Base-by-base conservation (phyloP, 2,113 vertebrate species). In the Corythoichthys intestinalis region DNA sequence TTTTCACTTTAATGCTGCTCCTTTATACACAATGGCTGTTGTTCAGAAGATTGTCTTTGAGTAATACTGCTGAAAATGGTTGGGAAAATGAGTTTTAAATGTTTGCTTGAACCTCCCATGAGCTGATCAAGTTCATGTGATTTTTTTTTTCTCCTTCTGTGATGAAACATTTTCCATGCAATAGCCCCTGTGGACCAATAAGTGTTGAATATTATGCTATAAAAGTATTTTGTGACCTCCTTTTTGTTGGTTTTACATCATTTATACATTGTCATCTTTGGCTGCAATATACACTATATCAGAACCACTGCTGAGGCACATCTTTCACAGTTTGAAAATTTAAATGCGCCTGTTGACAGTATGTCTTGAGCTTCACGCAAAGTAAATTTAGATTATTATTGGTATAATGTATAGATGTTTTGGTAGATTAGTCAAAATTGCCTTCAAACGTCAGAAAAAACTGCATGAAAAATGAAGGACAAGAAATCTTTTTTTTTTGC, bases 391-490 rank as follows among this genome's bases (percentile, higher is more conserved):
- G 41, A 44, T 44, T 44, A 1, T 41, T 41, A 7, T 44, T 44
- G 3, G 41, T 8, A 44, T 44, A 8, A 2, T 44, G 41, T 44
- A 44, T 44, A 44, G 41, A 28, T 28, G 20, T 28, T 28, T 28
- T 28, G 20, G 20, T 28, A 28, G 20, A 28, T 28, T 28, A 28
- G 20, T 28, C 20, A 28, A 28, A 28, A 28, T 28, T 28, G 20
- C 20, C 20, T 28, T 53, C 7, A 64, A 47, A 74, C 50, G 72
- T 80, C 15, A 75, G 1, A 3, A 41, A 46, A 65, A 64, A 7
- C 47, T 60, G 47, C 4, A 17, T 53, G 12, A 17, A 66, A 13
- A 39, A 60, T 11, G 46, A 28, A 2, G 20, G 0, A 7, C 46
- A 56, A 15, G 2, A 56, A 20, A 37, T 37, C 5, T 66, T 11